Conservation (phyloP, 2,888 invertebrate species). For the Metallyticus violacea region DNA sequence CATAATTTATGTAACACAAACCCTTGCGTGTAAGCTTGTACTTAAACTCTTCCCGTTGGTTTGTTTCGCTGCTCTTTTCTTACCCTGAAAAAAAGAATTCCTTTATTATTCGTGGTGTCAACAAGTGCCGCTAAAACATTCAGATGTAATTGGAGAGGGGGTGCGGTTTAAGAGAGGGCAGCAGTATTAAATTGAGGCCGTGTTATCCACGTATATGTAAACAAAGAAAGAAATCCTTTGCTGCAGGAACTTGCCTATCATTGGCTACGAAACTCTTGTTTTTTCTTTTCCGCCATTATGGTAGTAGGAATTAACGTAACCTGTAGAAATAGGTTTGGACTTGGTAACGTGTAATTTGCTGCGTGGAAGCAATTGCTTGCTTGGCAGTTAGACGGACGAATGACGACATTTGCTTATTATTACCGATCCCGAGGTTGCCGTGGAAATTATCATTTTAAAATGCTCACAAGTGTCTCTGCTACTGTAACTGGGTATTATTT, state of each 20-base stretch:
- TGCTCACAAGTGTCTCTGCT: constrained; percentile 1
- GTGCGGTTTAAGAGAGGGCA: neutral
- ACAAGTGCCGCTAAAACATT: neutral
- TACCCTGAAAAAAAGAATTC: neutral
- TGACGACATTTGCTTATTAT: neutral
- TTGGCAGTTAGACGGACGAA: neutral
- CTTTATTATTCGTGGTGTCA: neutral
- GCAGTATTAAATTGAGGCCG: neutral
- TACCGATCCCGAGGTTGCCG: neutral
- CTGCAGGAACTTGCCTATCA: neutral
- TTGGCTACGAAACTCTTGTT: neutral
- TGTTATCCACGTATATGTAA: neutral
- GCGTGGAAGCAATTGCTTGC: neutral
- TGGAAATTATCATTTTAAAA: constrained; percentile 9
- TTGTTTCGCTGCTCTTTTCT: neutral
- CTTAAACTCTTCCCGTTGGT: neutral
- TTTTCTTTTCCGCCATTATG: neutral
- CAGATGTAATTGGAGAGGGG: neutral
- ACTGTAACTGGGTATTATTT: constrained; percentile 1
- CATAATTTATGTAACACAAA: neutral
- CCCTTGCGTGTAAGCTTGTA: neutral
- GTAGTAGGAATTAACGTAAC: neutral
- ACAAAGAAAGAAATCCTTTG: neutral
- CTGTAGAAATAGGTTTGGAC: neutral
- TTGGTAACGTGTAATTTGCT: neutral